phyloP scores from a whole-genome alignment of 2,113 vertebrate species.

The Aphelocoma coerulescens region DNA sequence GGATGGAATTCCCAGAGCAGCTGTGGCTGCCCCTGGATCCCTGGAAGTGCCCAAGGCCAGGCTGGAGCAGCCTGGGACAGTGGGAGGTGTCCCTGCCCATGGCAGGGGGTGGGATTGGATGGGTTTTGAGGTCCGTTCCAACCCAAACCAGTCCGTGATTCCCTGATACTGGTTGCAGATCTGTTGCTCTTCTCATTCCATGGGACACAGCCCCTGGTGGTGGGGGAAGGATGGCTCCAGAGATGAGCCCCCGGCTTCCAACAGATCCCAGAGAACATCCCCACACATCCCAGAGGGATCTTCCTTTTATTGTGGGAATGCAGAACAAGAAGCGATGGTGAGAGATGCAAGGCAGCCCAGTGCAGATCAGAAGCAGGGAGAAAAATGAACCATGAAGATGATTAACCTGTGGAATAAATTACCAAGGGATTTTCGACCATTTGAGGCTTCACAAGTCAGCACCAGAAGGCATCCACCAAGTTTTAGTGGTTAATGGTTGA shows the following conservation, averaged over 20 bases:
- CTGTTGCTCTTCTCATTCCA: background rate
- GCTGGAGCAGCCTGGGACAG: rapidly evolving
- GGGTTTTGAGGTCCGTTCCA: background rate
- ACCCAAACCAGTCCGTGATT: background rate
- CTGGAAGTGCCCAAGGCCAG: background rate
- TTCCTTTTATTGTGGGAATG: background rate
- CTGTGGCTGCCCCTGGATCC: background rate
- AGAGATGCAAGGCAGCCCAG: background rate
- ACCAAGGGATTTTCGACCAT: background rate
- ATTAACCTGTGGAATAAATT: background rate
- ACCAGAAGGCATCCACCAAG: background rate
- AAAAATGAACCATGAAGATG: background rate
- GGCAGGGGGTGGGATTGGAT: background rate
- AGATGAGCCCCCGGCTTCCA: background rate
- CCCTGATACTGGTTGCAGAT: background rate
- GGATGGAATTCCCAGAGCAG: background rate
- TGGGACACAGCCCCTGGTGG: background rate
- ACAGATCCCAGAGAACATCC: background rate
- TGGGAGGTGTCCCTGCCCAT: background rate
- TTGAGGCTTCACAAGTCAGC: background rate
- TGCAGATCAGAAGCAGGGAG: background rate
- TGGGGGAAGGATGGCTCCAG: background rate
- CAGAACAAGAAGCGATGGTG: rapidly evolving
- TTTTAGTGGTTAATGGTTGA: background rate
- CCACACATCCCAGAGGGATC: background rate